phyloP scores from a whole-genome alignment of 2,113 vertebrate genomes.

The Lampris megalopsis region DNA sequence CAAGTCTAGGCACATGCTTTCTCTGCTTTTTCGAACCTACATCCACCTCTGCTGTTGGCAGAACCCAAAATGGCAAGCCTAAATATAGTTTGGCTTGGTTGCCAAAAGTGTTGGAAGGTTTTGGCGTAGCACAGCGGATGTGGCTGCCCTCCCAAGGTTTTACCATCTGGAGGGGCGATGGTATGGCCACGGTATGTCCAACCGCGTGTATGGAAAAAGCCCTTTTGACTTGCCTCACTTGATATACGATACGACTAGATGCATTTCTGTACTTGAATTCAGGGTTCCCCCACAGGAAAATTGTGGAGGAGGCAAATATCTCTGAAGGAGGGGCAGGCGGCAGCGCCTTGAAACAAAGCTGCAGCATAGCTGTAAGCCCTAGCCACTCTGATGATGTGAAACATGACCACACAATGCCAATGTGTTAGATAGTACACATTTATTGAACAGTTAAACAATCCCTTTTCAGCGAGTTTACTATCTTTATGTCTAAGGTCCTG shows the following conservation, averaged over 20 bases:
- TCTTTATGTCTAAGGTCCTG: too few species aligned
- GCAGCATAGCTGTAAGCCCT: too few species aligned
- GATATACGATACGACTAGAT: background rate
- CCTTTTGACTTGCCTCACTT: background rate
- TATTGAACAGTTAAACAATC: too few species aligned
- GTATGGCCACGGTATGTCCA: constrained; percentile 7
- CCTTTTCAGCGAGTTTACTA: too few species aligned
- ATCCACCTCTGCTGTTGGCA: background rate
- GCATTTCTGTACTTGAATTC: too few species aligned
- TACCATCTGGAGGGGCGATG: constrained; percentile 61
- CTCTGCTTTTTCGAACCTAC: background rate
- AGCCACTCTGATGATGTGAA: too few species aligned
- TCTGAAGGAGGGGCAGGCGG: too few species aligned
- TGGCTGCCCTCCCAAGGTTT: constrained; percentile 43
- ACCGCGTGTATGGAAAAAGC: background rate
- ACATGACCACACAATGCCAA: too few species aligned
- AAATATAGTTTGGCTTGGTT: constrained; percentile 54
- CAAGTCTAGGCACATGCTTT: background rate
- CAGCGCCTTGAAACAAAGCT: too few species aligned
- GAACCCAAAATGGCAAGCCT: constrained; percentile 21
- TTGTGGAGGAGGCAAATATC: too few species aligned
- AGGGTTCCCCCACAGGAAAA: too few species aligned
- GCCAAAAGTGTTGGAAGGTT: constrained; percentile 35
- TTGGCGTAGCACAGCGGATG: constrained; percentile 57
- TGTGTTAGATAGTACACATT: too few species aligned